phyloP scores from a whole-genome alignment of 2,113 vertebrate genomes.

The Panthera leo region DNA sequence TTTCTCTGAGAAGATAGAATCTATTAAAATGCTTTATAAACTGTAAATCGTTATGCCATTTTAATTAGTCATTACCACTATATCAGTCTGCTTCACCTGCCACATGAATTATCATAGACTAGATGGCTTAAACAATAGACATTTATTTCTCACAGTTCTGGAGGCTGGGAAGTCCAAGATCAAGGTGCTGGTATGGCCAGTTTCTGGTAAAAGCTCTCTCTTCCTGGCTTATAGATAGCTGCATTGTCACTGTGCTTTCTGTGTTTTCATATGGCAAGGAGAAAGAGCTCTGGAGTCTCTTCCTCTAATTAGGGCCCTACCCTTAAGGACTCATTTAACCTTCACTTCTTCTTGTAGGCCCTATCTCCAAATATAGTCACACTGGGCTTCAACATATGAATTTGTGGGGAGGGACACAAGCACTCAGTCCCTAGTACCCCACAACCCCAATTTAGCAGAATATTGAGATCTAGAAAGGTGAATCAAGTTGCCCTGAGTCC shows the following conservation, averaged over 20 bases:
- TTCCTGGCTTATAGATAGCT: background rate
- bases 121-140: background rate
- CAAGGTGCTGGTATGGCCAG: background rate
- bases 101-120: background rate
- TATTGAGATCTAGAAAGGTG: background rate
- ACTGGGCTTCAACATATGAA: background rate
- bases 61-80: background rate
- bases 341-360: background rate
- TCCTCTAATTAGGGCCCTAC: background rate
- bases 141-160: background rate
- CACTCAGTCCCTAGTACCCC: background rate
- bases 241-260: background rate
- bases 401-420: background rate
- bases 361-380: background rate
- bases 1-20: conserved; percentile 11
- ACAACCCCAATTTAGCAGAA: background rate
- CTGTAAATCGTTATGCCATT: background rate
- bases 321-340: background rate
- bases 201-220: background rate
- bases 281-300: background rate
- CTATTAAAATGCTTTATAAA: background rate
- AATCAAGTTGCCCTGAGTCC: background rate
- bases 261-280: background rate
- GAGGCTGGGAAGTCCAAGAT: background rate
- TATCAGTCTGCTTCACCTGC: background rate